Conservation (phyloP, 1,140 invertebrate species). For the Lepidurus arcticus region DNA sequence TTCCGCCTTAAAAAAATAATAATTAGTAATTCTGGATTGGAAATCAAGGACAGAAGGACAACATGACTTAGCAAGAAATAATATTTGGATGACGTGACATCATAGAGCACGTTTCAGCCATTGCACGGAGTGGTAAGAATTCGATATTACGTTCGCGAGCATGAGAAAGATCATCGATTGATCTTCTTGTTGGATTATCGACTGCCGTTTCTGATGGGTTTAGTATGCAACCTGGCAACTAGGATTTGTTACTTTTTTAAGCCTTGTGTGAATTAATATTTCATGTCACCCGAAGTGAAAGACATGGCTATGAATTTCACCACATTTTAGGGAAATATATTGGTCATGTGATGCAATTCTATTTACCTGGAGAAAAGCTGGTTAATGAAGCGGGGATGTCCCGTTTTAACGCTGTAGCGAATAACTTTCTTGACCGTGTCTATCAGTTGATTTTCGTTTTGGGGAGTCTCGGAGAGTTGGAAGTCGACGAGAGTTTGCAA, state of each 20-base stretch:
- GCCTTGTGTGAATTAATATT: background rate
- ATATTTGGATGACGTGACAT: background rate
- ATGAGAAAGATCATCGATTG: background rate
- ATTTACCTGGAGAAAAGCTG: conserved; percentile 64
- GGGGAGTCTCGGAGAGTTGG: conserved; percentile 52
- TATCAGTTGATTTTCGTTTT: conserved; percentile 61
- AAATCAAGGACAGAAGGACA: background rate
- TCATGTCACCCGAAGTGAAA: background rate
- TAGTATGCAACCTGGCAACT: conserved; percentile 2
- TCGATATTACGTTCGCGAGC: background rate
- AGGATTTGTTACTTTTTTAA: background rate
- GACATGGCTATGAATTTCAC: no score
- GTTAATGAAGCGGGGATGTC: conserved; percentile 79
- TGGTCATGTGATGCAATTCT: background rate
- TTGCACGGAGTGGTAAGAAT: background rate
- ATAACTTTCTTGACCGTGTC: conserved; percentile 60
- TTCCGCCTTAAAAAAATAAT: background rate
- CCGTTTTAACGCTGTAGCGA: conserved; percentile 76
- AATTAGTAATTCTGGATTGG: conserved; percentile 5
- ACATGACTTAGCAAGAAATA: background rate
- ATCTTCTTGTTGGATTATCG: background rate
- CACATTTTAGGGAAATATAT: conserved; percentile 2
- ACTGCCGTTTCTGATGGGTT: background rate
- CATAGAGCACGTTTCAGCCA: background rate
- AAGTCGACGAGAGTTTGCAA: conserved; percentile 61